Evolutionary conservation across 2,113 vertebrate species (phyloP), one percentile per base, ranked within the genome.

Genomic region (Myotis yumanensis): DNA sequence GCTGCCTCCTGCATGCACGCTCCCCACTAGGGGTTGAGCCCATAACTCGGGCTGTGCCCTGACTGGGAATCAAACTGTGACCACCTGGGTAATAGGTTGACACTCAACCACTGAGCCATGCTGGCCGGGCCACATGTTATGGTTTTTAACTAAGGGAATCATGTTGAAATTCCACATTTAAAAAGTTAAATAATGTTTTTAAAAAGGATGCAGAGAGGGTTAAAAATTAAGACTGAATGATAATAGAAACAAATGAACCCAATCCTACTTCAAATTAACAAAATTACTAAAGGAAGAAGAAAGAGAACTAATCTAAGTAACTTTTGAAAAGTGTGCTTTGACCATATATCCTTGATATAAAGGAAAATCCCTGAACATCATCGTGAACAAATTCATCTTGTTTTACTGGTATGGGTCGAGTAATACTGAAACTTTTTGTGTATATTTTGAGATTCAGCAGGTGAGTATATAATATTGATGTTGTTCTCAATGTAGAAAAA

Each of bases 221-320:
- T 5, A 35, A 22, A 40, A n/a, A 22, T 17, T 69, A 76, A 87
- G 86, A 91, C 25, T 68, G 28, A 93, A 86, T 11, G n/a, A 7
- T 90, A 87, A 86, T 59, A 87, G 22, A 86, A 86, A 82, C 17
- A 66, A 90, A 90, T 57, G 11, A 82, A 69, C 9, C 2, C 17
- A 57, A 59, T 82, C 75, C 48, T 93, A 64, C 93, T 91, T 71
- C 37, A 90, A 86, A 86, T 90, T 86, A 73, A 69, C 75, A 87
- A 82, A 87, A 59, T 76, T 23, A 87, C 2, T 25, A 7, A 93
- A 69, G n/a, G 37, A 30, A 89, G 35, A 66, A 80, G 75, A 73
- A 52, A 86, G 68, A 66, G 25, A 93, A 68, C 43, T 48, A 86
- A 80, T 30, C 1, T 22, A 81, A 76, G 28, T 68, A 83, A 87